Base-by-base conservation (phyloP, 2,888 invertebrate genomes). In the Orchestes rusci region DNA sequence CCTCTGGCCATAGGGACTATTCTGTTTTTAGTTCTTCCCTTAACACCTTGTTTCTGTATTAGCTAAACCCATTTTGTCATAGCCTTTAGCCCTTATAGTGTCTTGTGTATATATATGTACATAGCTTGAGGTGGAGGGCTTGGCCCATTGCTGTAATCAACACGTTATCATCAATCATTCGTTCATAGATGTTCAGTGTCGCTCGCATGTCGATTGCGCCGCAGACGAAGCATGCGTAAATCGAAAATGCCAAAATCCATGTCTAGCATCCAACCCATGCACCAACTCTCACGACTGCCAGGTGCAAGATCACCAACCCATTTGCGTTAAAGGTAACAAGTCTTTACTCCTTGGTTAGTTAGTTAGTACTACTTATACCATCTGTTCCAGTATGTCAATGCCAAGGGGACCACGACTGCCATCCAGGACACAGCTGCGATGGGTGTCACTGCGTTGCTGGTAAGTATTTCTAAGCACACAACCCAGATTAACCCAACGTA, bases 221-320 rank as follows among this genome's bases (percentile, higher is more conserved):
- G 66, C 73, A 32, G 80, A 82, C 56, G 76, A 85, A 63, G 82
- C 88, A 53, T 93, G 93, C 66, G 74, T 89, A 57, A 78, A 79
- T 62, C 77, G 81, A 15, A 76, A 81, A 54, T 92, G 92, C 62
- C 76, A 81, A 49, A 88, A 89, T 68, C 91, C 91, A 16, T 92
- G 91, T 67, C 74, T 77, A 10, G 73, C 73, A 64, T 77, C 73
- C 16, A 82, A 85, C 52, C 88, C 87, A 2, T 92, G 91, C 63
- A 70, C 75, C 17, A 68, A 73, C 31, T 77, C 80, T 38, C 85
- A 90, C 58, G 82, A 86, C 55, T 92, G 91, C 62, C 82, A 82
- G 56, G 87, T 91, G 33, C 75, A 84, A 58, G 74, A 86, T 58
- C 91, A 91, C 65, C 82, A 84, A 63, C 84, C 90, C 5, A 82